Conservation (phyloP, 2,113 vertebrate genomes). For the Phasianus colchicus region DNA sequence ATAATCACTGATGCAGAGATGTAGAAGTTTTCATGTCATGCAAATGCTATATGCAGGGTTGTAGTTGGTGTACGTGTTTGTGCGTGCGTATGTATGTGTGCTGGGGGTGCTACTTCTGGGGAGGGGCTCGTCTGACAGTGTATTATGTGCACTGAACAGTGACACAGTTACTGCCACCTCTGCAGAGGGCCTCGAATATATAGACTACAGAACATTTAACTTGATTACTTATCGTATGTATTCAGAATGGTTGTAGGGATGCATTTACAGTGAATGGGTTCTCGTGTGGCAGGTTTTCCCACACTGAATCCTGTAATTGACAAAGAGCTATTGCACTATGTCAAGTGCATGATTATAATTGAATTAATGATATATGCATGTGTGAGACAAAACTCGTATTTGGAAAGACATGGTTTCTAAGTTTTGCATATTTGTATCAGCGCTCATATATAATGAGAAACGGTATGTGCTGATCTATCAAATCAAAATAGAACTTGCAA, state of each 20-base stretch:
- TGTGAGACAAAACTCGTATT: conserved; percentile 83
- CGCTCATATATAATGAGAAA: conserved; percentile 76
- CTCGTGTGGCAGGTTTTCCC: conserved; percentile 76
- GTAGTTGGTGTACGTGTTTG: conserved; percentile 55
- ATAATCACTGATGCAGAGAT: conserved; percentile 85
- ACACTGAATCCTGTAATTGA: conserved; percentile 79
- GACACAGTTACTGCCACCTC: conserved; percentile 86
- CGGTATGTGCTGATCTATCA: conserved; percentile 70
- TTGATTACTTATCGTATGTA: conserved; percentile 79
- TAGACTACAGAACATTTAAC: conserved; percentile 84
- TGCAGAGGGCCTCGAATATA: conserved; percentile 82
- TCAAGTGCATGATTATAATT: conserved; percentile 90
- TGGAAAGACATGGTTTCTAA: conserved; percentile 82
- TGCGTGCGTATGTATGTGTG: neutral
- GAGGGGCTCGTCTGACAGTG: conserved; percentile 82
- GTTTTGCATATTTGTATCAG: conserved; percentile 79
- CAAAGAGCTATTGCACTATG: conserved; percentile 84
- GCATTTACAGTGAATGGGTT: conserved; percentile 76
- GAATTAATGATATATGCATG: conserved; percentile 89
- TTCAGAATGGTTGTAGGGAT: conserved; percentile 71
- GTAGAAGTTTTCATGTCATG: conserved; percentile 86
- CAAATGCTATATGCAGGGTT: conserved; percentile 77
- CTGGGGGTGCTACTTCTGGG: conserved; percentile 70
- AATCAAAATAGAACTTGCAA: conserved; percentile 73
- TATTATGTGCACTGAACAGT: conserved; percentile 87